Evolutionary conservation across 1,140 invertebrate species (phyloP), one percentile per base, ranked within the genome.

Genomic region (Drosophila elegans): DNA sequence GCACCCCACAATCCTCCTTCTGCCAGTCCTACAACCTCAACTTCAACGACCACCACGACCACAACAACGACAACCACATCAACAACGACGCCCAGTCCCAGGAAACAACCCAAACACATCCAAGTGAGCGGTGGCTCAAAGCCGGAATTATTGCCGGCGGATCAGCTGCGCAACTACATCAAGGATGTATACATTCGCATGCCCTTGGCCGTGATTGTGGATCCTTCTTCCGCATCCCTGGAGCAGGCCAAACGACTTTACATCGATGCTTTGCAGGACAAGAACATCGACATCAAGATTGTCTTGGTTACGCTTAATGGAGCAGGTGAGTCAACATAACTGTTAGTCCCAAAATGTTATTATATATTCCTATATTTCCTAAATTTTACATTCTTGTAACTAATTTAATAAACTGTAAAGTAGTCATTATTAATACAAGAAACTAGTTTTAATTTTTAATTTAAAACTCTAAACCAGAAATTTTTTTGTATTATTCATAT

Each of bases 131-230:
- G 56, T 13, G 46, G 34, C 9, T 6, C 57, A 9, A 91, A 86
- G 46, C 54, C 88, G 39, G 89, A 91, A 51, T 64, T 92, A 7
- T 48, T 90, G 54, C 91, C 91, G 7, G 83, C 83, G 11, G 92
- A 92, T 71, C 84, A 90, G 5, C 82, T 94, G 41, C 91, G 93
- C n/a, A 91, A 92, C 56, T 94, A 94, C 84, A 86, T 94, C 11
- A 93, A 94, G 69, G 94, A 94, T 92, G 91, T 93, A 0, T 94
- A 94, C 81, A 92, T 94, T 2, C 90, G 94, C 10, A 93, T 93
- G 56, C 94, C 94, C 0, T 84, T 94, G 10, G 94, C 94, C 0
- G 91, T 94, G 38, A 93, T 94, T 36, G 93, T 94, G 29, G 92
- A 94, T 93, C 55, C 90, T 77, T 78, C 90, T 68, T 68, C 92